phyloP scores from a whole-genome alignment of 1,140 invertebrate genomes.

The Drosophila novamexicana region DNA sequence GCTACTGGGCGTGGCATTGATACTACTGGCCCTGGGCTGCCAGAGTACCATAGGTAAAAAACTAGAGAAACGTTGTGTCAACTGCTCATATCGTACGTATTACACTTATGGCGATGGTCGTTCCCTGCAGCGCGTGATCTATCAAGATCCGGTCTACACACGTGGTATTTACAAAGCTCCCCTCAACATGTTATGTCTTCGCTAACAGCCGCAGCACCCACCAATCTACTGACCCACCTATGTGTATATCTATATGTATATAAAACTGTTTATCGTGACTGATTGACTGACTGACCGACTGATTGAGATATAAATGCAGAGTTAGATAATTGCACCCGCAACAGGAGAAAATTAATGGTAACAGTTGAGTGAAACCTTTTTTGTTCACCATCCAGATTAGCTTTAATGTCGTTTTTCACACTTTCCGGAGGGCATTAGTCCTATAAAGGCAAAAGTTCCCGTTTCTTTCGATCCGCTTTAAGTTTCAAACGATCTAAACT shows the following conservation, averaged over 20 bases:
- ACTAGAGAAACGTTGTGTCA: constrained; percentile 71
- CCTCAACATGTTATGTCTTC: not conserved
- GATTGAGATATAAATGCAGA: no score
- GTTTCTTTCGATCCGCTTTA: no score
- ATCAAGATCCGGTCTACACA: constrained; percentile 69
- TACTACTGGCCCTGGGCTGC: constrained; percentile 58
- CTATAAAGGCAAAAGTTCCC: no score
- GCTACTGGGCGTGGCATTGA: constrained; percentile 49
- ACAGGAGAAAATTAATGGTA: no score
- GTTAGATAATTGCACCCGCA: no score
- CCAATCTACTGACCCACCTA: constrained; percentile 4
- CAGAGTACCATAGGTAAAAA: constrained; percentile 65
- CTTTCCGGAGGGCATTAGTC: no score
- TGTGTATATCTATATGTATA: not conserved
- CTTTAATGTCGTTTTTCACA: no score
- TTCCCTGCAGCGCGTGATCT: constrained; percentile 66
- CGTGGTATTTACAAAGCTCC: constrained; percentile 65
- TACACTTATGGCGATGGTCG: constrained; percentile 75
- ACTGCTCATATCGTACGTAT: constrained; percentile 74
- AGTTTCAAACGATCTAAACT: no score
- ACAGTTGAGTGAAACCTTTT: no score
- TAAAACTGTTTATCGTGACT: not conserved
- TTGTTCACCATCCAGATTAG: no score
- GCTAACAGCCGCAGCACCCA: constrained; percentile 13
- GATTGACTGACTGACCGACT: no score